Evolutionary conservation across 2,113 vertebrate species (phyloP).

Genomic region (Pachycephala philippinensis): DNA sequence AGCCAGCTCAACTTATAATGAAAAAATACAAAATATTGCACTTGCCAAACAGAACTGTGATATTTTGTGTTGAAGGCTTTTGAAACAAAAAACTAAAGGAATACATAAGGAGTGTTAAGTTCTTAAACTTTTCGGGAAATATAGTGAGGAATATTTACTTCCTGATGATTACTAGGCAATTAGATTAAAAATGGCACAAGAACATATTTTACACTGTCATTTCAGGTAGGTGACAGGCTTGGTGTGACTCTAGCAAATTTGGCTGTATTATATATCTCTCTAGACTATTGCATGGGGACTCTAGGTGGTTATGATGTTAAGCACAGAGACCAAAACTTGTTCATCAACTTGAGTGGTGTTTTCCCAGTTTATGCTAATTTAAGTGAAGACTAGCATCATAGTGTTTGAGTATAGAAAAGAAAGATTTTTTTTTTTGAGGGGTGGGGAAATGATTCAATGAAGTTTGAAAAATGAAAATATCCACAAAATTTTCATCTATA

Average conservation of each 20-base stretch:
- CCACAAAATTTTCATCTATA: background rate
- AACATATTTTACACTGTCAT: background rate
- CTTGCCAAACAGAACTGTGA: background rate
- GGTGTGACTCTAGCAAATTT: background rate
- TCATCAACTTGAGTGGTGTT: background rate
- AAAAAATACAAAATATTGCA: background rate
- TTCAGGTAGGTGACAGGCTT: background rate
- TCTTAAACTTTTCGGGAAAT: background rate
- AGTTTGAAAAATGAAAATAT: background rate
- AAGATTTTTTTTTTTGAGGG: background rate
- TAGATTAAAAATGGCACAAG: background rate
- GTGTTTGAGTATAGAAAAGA: background rate
- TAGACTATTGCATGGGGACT: background rate
- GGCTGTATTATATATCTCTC: background rate
- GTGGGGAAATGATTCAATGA: background rate
- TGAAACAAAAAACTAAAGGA: background rate
- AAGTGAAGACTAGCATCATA: background rate
- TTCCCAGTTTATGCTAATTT: background rate
- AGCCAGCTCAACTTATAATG: background rate
- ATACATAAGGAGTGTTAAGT: background rate
- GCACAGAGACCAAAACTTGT: background rate
- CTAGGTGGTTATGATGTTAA: background rate
- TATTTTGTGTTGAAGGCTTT: background rate
- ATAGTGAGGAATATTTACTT: background rate
- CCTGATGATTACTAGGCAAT: background rate